Conservation (phyloP, 1,140 invertebrate species). For the Theocolax elegans region DNA sequence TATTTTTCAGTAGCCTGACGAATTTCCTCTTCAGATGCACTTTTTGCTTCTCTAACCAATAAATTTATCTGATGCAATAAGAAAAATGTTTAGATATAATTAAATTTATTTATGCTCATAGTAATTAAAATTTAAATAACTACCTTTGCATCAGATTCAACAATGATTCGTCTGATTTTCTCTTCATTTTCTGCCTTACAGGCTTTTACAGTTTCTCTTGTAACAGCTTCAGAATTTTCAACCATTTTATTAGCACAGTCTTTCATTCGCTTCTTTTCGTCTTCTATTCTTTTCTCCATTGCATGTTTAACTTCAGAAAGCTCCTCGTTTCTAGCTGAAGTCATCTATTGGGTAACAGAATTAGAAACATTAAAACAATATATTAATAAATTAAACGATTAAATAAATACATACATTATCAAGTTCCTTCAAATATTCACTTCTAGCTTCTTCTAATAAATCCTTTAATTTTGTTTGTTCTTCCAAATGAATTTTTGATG, state of each 20-base stretch:
- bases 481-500: conserved; percentile 45
- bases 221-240: conserved; percentile 57
- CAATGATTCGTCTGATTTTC: conserved; percentile 55
- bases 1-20: conserved; percentile 52
- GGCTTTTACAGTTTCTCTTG: conserved; percentile 56
- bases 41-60: conserved; percentile 55
- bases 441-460: conserved; percentile 46
- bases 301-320: conserved; percentile 52
- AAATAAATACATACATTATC: conserved; percentile 55
- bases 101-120: too few relatives aligned
- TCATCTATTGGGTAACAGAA: conserved; percentile 47
- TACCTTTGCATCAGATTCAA: conserved; percentile 58
- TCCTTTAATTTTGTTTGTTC: conserved; percentile 50
- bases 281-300: conserved; percentile 51
- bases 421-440: conserved; percentile 48
- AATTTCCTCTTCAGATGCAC: conserved; percentile 54
- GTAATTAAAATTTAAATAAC: neutral
- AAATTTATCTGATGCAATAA: conserved; percentile 48
- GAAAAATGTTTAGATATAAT: conserved; percentile 1
- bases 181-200: conserved; percentile 58
- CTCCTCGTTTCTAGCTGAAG: conserved; percentile 51
- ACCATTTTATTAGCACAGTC: conserved; percentile 57
- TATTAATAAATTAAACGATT: neutral
- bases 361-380: conserved; percentile 19
- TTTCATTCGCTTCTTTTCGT: conserved; percentile 52